phyloP scores from a whole-genome alignment of 2,113 vertebrate species.

The Origma solitaria region DNA sequence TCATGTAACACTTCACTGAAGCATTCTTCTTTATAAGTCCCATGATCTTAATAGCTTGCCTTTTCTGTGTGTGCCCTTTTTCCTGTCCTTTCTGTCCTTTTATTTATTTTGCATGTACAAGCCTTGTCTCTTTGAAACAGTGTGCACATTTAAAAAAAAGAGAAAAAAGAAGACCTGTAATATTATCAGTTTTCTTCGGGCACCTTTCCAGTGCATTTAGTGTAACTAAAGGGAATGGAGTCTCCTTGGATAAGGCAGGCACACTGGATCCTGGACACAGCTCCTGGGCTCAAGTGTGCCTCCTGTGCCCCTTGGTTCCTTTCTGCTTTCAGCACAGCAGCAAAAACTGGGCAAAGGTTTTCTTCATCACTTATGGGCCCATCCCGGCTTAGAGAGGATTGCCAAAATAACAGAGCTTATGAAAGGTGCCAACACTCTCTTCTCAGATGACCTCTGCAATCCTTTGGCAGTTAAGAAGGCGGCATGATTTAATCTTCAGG shows the following conservation, averaged over 20 bases:
- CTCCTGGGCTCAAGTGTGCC: not conserved
- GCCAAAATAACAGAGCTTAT: not conserved
- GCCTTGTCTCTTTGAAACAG: not conserved
- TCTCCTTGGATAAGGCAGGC: not conserved
- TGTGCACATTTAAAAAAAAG: no score
- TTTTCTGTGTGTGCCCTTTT: not conserved
- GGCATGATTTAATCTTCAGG: not conserved
- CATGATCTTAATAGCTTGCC: not conserved
- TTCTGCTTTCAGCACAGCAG: not conserved
- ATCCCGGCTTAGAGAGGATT: not conserved
- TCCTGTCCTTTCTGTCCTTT: not conserved
- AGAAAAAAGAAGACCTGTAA: not conserved
- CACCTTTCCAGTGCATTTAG: not conserved
- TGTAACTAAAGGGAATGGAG: not conserved
- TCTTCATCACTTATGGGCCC: not conserved
- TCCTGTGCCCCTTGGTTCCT: not conserved
- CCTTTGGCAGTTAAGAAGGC: not conserved
- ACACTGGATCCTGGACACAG: fast-evolving
- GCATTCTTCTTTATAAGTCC: not conserved
- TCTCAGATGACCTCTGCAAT: not conserved
- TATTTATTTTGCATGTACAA: not conserved
- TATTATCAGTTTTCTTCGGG: not conserved
- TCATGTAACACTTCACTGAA: not conserved
- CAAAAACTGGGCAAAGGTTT: not conserved
- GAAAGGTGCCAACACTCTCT: not conserved